Percentiles rank a stretch among this genome's conserved stretches.
Conservation (phyloP, 2,888 invertebrate genomes). For the Limnephilus marmoratus region DNA sequence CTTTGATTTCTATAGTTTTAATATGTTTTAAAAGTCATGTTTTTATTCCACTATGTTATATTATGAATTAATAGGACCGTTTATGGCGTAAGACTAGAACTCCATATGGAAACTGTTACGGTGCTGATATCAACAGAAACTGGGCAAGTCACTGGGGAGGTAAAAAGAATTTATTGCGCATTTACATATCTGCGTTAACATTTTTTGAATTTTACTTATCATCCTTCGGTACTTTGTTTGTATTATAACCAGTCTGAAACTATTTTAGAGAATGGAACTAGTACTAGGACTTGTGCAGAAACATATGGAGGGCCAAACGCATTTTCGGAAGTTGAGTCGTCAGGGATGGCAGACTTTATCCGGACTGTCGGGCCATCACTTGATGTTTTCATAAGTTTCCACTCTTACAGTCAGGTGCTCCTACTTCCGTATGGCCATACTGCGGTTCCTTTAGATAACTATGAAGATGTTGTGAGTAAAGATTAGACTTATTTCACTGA, state of each 20-base stretch:
- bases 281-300: constrained; percentile 74
- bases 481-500: neutral
- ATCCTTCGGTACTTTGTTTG: neutral
- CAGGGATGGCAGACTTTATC: constrained; percentile 72
- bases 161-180: constrained; percentile 59
- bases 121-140: constrained; percentile 78
- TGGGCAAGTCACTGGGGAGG: constrained; percentile 74
- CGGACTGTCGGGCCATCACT: constrained; percentile 68
- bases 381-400: constrained; percentile 77
- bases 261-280: constrained; percentile 71
- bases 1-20: neutral
- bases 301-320: constrained; percentile 75
- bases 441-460: constrained; percentile 70
- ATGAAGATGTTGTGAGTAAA: constrained; percentile 71
- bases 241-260: neutral
- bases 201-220: neutral
- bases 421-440: constrained; percentile 75
- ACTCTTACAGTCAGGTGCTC: constrained; percentile 76
- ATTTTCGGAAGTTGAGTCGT: constrained; percentile 78
- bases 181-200: neutral
- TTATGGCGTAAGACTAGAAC: constrained; percentile 84
- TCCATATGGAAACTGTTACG: constrained; percentile 68
- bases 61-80: constrained; percentile 77
- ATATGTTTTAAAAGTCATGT: neutral
- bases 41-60: neutral